A percentile compares a stretch with the other conserved stretches of the same genome.
phyloP scores from a whole-genome alignment of 2,888 invertebrate genomes.

The Digitonthophagus gazella region DNA sequence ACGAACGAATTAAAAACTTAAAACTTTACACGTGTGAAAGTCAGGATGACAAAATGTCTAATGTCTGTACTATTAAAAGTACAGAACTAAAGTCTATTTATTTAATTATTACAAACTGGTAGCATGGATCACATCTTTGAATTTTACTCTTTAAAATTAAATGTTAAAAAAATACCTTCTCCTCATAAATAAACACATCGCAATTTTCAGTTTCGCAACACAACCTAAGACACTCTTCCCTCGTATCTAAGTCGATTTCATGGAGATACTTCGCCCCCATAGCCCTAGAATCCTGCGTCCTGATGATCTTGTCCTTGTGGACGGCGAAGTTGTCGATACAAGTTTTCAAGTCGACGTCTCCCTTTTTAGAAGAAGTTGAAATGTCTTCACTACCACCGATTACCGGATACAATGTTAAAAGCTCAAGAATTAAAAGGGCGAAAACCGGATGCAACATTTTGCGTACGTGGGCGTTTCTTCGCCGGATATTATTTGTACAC shows the following conservation, averaged over 20 bases:
- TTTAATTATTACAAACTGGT: no score
- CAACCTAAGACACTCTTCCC: constrained; percentile 78
- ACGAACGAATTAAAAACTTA: no score
- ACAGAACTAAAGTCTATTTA: no score
- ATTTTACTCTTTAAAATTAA: not conserved
- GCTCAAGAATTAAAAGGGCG: not conserved
- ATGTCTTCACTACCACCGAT: not conserved
- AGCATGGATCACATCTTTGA: no score
- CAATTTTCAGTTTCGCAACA: constrained; percentile 86
- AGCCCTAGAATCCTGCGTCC: constrained; percentile 83
- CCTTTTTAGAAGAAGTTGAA: constrained; percentile 40
- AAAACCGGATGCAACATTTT: not conserved
- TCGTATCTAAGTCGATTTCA: constrained; percentile 77
- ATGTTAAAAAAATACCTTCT: constrained; percentile 63
- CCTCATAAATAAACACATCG: constrained; percentile 90
- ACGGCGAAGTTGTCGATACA: constrained; percentile 80
- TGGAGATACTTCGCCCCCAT: constrained; percentile 88
- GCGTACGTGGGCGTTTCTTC: not conserved
- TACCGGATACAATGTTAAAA: constrained; percentile 9
- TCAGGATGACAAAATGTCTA: no score
- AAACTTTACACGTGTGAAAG: no score
- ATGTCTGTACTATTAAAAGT: no score
- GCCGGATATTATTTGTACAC: constrained; percentile 20
- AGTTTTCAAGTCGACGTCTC: constrained; percentile 62
- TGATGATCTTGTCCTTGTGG: constrained; percentile 84